A percentile compares a stretch with the other conserved stretches of the same genome.
Conservation (phyloP, 2,113 vertebrate genomes). For the Morone saxatilis region DNA sequence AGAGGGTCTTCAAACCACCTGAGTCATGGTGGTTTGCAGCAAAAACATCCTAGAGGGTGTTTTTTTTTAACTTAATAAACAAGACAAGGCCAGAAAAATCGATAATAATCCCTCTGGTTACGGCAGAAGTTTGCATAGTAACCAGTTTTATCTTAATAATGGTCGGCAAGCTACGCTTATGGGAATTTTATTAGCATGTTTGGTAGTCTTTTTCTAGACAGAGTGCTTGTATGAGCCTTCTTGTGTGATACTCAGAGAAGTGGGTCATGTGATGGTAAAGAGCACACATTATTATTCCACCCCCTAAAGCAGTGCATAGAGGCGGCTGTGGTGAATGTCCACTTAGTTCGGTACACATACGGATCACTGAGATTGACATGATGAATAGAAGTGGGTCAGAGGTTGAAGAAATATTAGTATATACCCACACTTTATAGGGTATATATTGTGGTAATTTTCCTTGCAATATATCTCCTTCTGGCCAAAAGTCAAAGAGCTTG, state of each 20-base stretch:
- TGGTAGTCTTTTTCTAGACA: neutral
- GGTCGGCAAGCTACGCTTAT: conserved; percentile 17
- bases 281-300: conserved; percentile 53
- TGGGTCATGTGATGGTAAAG: conserved; percentile 65
- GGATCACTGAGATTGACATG: conserved; percentile 41
- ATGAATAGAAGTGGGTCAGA: conserved; percentile 64
- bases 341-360: conserved; percentile 54
- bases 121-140: conserved; percentile 8
- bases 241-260: conserved; percentile 58
- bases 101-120: conserved; percentile 45
- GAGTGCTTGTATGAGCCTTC: conserved; percentile 24
- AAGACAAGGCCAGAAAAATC: conserved; percentile 32
- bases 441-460: neutral
- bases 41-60: conserved; percentile 40
- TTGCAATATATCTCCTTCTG: conserved; percentile 4
- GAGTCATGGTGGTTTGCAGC: conserved; percentile 16
- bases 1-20: conserved; percentile 17
- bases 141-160: conserved; percentile 49
- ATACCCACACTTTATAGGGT: neutral
- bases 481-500: conserved; percentile 16
- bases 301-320: conserved; percentile 37
- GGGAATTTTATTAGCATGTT: conserved; percentile 37
- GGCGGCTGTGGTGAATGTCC: conserved; percentile 52
- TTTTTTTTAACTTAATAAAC: conserved; percentile 24
- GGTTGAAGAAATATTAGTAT: conserved; percentile 34